Evolutionary conservation across 2,888 invertebrate genomes (phyloP), one percentile per base, ranked within the genome.

Genomic region (Branchellion lobata): DNA sequence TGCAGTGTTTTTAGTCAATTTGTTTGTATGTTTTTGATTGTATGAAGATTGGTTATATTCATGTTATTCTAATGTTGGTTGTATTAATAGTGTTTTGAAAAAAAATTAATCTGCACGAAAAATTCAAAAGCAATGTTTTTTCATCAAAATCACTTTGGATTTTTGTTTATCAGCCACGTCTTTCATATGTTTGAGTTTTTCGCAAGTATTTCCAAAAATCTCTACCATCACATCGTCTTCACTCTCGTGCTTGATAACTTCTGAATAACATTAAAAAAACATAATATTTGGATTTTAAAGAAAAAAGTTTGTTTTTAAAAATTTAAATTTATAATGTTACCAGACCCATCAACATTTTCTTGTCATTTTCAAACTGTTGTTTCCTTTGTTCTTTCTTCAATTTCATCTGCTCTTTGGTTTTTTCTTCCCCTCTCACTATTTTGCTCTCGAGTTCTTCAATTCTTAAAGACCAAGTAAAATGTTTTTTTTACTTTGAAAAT

Each of bases 341-440:
- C 61, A 77, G 79, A 88, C 88, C 87, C 79, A 87, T 86, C 14
- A 86, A 82, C 81, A 84, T 85, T 79, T 83, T 83, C 65, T 84
- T 85, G 31, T 75, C 83, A 69, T 91, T 90, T 85, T 93, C 92
- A 0, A 92, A 92, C 72, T 92, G 91, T 81, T 90, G 87, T 86
- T 92, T 92, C 84, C 92, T 91, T 84, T 90, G 90, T 84, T 90
- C 90, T 71, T 92, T 88, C 82, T 90, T 90, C 84, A 92, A 92
- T 81, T 92, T 92, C 47, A 93, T 85, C 83, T 92, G 92, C 53
- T 89, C 88, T 86, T 94, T 93, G 85, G 92, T 89, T 0, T 91
- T 91, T 83, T 91, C 90, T 85, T 94, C 93, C 0, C 93, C 93
- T 0, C 93, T 93, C 61, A 94, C 92, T 89, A 94, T 90, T 78